A percentile compares a stretch with the other conserved stretches of the same genome.
phyloP scores from a whole-genome alignment of 2,113 vertebrate species.

The Fregata magnificens region DNA sequence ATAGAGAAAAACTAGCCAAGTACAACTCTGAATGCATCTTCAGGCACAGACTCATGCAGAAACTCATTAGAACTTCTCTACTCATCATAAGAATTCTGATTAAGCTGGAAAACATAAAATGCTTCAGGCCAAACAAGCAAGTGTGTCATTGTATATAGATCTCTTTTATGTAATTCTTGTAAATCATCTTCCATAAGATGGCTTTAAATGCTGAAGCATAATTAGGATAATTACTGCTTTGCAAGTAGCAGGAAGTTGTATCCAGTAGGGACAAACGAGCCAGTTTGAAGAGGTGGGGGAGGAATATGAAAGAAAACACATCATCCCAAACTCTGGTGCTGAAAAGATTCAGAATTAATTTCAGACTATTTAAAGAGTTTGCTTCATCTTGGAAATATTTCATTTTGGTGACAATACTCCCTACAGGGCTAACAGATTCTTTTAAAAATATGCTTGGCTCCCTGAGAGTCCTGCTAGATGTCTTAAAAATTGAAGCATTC shows the following conservation, averaged over 20 bases:
- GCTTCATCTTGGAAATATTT: slow-evolving; percentile 44
- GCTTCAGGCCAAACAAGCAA: slow-evolving; percentile 65
- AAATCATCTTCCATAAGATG: slow-evolving; percentile 67
- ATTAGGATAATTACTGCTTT: slow-evolving; percentile 75
- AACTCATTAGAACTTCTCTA: slow-evolving; percentile 54
- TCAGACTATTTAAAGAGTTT: slow-evolving; percentile 30
- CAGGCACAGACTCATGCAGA: slow-evolving; percentile 9
- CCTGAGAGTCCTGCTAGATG: not conserved
- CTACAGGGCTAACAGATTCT: not conserved
- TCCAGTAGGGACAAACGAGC: slow-evolving; percentile 51
- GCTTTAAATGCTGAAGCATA: slow-evolving; percentile 67
- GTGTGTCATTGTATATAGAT: slow-evolving; percentile 57
- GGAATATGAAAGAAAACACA: slow-evolving; percentile 40
- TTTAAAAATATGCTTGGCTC: slow-evolving; percentile 8
- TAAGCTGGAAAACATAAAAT: slow-evolving; percentile 66
- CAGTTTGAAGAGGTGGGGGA: slow-evolving; percentile 27
- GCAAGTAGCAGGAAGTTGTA: slow-evolving; percentile 69
- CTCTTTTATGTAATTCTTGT: slow-evolving; percentile 66
- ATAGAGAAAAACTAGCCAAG: not conserved
- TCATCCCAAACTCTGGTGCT: not conserved
- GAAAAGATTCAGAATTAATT: slow-evolving; percentile 53
- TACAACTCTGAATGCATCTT: slow-evolving; percentile 30
- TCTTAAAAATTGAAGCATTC: not conserved
- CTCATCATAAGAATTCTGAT: slow-evolving; percentile 59
- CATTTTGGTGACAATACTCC: slow-evolving; percentile 23